These are phyloP conservation scores for Heliothis virescens DNA, from an alignment of 1,140 invertebrate species.

Conservation along the genomic window DNA sequence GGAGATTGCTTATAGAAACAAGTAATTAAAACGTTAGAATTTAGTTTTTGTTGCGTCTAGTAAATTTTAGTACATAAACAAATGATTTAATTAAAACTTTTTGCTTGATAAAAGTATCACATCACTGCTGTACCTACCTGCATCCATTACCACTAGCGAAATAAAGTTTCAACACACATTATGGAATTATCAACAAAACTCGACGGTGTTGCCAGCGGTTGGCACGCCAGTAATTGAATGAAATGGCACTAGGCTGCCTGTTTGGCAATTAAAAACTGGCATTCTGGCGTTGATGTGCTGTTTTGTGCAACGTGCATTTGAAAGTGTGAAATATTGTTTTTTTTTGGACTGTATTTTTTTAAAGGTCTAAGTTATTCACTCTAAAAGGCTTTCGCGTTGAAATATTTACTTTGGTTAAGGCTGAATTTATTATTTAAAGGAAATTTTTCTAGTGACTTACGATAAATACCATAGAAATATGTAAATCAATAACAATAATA, in stretches of 20 bases:
- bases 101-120: not conserved
- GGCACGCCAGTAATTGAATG: conserved; percentile 44
- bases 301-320: conserved; percentile 29
- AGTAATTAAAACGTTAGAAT: too few species aligned
- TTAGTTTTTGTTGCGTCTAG: too few species aligned
- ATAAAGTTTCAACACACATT: conserved; percentile 21
- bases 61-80: too few species aligned
- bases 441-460: too few species aligned
- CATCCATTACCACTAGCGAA: not conserved
- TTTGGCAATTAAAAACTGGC: conserved; percentile 44
- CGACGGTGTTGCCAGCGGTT: conserved; percentile 13
- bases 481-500: too few species aligned
- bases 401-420: too few species aligned
- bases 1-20: too few species aligned
- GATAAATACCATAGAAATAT: too few species aligned
- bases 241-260: conserved; percentile 40
- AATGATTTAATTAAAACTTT: not conserved
- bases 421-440: too few species aligned
- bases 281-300: conserved; percentile 24
- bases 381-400: not conserved
- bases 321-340: conserved; percentile 29
- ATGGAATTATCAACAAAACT: conserved; percentile 33
- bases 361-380: too few species aligned
- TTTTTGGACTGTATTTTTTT: not conserved
- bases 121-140: not conserved